These are phyloP conservation scores for Mustelus asterias DNA, from an alignment of 2,113 vertebrate genomes.

Conservation along the genomic window DNA sequence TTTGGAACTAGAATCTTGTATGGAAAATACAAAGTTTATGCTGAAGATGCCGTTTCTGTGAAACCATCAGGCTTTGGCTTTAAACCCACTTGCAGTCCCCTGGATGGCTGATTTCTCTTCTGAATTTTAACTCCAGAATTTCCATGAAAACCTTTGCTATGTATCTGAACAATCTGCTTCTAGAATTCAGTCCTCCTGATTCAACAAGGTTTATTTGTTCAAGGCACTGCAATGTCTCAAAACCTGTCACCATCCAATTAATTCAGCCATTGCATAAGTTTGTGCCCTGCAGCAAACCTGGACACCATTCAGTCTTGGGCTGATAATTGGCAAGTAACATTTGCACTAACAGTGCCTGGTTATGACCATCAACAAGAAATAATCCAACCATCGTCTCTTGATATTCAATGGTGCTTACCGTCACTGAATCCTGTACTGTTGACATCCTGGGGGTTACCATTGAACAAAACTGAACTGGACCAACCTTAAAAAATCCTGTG, in stretches of 20 bases:
- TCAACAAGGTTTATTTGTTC: neutral
- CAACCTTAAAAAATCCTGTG: too few relatives aligned
- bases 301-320: too few relatives aligned
- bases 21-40: neutral
- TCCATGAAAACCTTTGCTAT: neutral
- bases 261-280: neutral
- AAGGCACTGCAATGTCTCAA: neutral
- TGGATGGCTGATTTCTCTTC: neutral
- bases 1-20: neutral
- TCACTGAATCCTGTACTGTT: too few relatives aligned
- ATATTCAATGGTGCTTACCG: too few relatives aligned
- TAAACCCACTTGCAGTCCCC: neutral
- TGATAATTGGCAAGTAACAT: too few relatives aligned
- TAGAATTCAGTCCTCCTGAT: neutral
- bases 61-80: neutral
- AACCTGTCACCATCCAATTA: neutral
- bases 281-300: too few relatives aligned
- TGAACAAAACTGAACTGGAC: too few relatives aligned
- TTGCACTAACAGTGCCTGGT: too few relatives aligned
- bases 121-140: neutral
- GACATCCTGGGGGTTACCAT: too few relatives aligned
- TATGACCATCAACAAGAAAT: too few relatives aligned
- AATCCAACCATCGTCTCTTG: too few relatives aligned
- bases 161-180: neutral
- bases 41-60: neutral